phyloP scores from a whole-genome alignment of 2,797 vertebrate species.

The Sebastes taczanowskii region DNA sequence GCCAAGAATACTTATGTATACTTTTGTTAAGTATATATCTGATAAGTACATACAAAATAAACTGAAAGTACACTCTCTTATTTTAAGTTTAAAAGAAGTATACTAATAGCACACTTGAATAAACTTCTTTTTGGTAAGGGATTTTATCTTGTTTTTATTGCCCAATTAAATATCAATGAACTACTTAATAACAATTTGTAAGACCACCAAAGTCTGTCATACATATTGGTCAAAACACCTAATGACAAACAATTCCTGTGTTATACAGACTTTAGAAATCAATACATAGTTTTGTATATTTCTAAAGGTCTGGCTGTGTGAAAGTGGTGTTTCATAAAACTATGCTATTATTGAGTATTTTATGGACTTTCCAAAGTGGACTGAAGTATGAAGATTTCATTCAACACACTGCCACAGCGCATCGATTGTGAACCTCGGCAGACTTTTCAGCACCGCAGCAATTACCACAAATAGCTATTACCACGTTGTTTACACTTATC shows the following conservation, averaged over 20 bases:
- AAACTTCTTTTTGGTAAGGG: too few species aligned
- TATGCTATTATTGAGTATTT: conserved; percentile 1
- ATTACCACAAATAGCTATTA: conserved; percentile 62
- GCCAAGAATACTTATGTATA: too few species aligned
- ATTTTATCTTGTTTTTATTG: neutral
- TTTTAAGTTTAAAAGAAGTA: too few species aligned
- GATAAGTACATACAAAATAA: too few species aligned
- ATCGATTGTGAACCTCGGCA: conserved; percentile 49
- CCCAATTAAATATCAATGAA: neutral
- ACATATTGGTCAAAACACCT: neutral
- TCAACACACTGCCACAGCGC: neutral
- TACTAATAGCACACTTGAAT: too few species aligned
- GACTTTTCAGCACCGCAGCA: conserved; percentile 47
- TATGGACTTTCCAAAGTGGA: conserved; percentile 9
- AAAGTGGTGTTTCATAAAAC: neutral
- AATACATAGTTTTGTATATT: neutral
- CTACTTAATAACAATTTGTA: neutral
- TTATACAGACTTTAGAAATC: neutral
- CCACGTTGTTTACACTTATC: conserved; percentile 63
- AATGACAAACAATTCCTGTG: neutral
- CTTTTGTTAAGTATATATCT: too few species aligned
- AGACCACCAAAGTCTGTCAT: neutral
- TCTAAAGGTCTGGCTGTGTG: neutral
- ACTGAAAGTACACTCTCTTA: too few species aligned
- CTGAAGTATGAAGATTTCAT: conserved; percentile 24